These are phyloP conservation scores for Bombus cullumanus DNA, from an alignment of 1,140 invertebrate genomes.

Conservation along the genomic window DNA sequence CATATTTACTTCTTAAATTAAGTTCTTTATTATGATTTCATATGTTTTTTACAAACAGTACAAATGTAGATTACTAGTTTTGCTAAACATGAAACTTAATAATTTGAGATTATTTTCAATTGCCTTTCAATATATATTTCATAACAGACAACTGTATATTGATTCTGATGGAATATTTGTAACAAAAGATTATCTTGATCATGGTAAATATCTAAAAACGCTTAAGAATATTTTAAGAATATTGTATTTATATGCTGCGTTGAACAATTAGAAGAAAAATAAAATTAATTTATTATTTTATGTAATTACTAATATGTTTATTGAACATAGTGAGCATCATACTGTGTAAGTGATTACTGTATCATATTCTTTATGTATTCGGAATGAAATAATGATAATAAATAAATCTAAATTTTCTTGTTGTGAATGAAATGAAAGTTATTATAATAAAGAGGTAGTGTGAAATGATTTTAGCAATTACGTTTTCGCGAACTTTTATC, in stretches of 20 bases:
- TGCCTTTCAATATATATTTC: not conserved
- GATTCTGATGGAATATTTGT: not conserved
- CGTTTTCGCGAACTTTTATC: constrained; percentile 54
- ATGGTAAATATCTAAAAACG: not conserved
- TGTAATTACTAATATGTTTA: not conserved
- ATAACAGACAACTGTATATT: not conserved
- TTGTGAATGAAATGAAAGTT: not conserved
- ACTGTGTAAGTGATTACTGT: no score
- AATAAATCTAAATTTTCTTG: not conserved
- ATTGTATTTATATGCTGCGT: not conserved
- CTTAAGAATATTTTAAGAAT: not conserved
- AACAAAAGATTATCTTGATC: not conserved
- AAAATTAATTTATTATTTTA: not conserved
- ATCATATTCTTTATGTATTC: not conserved
- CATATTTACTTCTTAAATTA: not conserved
- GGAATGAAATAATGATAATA: not conserved
- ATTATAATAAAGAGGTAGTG: not conserved
- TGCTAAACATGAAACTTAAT: not conserved
- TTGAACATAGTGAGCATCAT: not conserved
- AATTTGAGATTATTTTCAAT: not conserved
- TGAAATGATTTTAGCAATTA: not conserved
- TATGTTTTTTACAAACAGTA: not conserved
- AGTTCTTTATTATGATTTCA: not conserved
- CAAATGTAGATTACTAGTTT: not conserved
- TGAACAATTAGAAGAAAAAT: not conserved